Evolutionary conservation across 2,888 invertebrate genomes (phyloP).

Genomic region (Notodonta ziczac): DNA sequence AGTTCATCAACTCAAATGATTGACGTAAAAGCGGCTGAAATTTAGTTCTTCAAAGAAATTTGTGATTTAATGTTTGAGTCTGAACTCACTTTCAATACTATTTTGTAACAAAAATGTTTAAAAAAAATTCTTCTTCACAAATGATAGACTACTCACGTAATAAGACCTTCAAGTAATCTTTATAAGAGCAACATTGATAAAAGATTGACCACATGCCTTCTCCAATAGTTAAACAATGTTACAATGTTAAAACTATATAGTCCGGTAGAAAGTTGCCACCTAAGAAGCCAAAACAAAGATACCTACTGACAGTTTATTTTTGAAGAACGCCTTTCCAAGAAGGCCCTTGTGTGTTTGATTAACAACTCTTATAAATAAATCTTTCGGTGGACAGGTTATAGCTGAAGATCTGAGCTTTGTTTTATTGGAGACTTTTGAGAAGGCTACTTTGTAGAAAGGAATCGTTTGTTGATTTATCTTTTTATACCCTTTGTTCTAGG

Average conservation of each 20-base stretch:
- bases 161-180: not conserved
- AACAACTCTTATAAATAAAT: constrained; percentile 71
- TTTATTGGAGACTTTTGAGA: constrained; percentile 12
- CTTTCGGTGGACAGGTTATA: constrained; percentile 46
- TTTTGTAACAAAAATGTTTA: too few relatives aligned
- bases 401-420: constrained; percentile 31
- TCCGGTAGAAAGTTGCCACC: constrained; percentile 61
- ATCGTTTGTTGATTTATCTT: constrained; percentile 4
- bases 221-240: constrained; percentile 30
- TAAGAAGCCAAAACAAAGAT: constrained; percentile 75
- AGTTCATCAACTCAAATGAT: constrained; percentile 20
- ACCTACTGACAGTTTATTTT: constrained; percentile 56
- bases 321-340: constrained; percentile 61
- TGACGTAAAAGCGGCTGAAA: not conserved
- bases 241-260: constrained; percentile 53
- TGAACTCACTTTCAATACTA: too few relatives aligned
- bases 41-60: not conserved
- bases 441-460: constrained; percentile 7
- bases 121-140: too few relatives aligned
- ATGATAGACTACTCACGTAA: too few relatives aligned
- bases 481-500: constrained; percentile 1
- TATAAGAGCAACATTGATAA: not conserved
- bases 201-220: not conserved
- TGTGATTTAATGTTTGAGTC: not conserved
- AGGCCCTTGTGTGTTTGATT: constrained; percentile 68